Evolutionary conservation across 2,888 invertebrate genomes (phyloP), one percentile per base, ranked within the genome.

Genomic region (Pachycephus smyrnensis): DNA sequence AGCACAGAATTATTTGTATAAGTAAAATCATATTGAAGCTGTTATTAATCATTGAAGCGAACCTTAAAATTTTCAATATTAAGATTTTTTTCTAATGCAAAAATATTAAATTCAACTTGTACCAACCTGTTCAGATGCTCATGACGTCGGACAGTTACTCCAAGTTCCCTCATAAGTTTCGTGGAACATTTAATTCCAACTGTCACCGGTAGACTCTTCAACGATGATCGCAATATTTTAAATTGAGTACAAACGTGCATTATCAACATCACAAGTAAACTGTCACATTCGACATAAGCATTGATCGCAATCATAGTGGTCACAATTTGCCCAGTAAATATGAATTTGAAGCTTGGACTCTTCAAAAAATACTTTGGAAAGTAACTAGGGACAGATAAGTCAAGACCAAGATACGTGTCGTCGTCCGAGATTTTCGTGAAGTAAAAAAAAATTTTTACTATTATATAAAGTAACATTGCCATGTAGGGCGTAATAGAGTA

Each of bases 231-330:
- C 40, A 83, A 36, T 31, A 80, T 71, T n/a, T 6, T 77, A 32
- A 83, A 71, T 35, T 83, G 82, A 69, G 80, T 81, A 73, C 81
- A 82, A 32, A 82, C 23, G 73, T 83, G 82, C 33, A 83, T 80
- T 55, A 83, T 76, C 11, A 82, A 6, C 78, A 77, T 79, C 9
- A 81, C 77, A 6, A 83, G 73, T 35, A 80, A 78, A 31, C 80
- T 79, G 40, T 83, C 83, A 23, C 76, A 73, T 30, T 76, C 80
- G 11, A 75, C 73, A 23, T 81, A 80, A 23, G 75, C 32, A 12
- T 75, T 78, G 71, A 75, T 33, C 1, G 75, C 73, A 32, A 79
- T 23, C 12, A 12, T 75, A 4, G 74, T 75, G n/a, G 77, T 71
- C 15, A 78, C 69, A 55, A 76, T 76, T 79, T 83, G 83, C 3